These are phyloP conservation scores for Cricetomys ansorgei DNA, from an alignment of 2,113 vertebrate genomes.

Conservation along the genomic window DNA sequence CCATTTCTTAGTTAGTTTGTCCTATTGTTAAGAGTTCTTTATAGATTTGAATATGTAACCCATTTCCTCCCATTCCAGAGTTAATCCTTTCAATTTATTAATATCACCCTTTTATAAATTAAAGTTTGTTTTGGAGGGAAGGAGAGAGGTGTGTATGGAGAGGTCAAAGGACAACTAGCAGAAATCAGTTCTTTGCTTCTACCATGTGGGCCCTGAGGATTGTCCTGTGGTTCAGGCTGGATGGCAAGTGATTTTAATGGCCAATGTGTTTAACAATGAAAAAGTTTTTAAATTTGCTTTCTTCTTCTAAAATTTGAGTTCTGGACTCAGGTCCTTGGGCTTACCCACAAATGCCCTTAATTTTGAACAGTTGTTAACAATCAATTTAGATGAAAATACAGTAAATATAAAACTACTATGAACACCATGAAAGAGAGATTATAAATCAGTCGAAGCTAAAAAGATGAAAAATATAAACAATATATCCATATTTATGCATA, in stretches of 20 bases:
- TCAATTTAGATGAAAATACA: background rate
- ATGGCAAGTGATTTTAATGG: background rate
- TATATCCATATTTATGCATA: background rate
- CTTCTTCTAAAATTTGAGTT: background rate
- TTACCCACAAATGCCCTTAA: background rate
- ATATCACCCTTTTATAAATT: background rate
- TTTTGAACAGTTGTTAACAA: background rate
- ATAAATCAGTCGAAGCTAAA: background rate
- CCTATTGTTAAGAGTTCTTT: background rate
- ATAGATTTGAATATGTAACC: background rate
- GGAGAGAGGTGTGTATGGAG: background rate
- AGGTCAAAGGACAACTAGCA: background rate
- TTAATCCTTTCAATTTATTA: background rate
- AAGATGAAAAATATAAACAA: background rate
- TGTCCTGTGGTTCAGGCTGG: background rate
- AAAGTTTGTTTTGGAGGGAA: background rate
- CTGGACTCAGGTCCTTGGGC: background rate
- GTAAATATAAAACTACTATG: background rate
- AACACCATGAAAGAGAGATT: background rate
- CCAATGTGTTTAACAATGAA: background rate
- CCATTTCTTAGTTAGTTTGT: background rate
- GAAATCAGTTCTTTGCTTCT: background rate
- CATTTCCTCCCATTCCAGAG: background rate
- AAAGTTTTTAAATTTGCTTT: background rate
- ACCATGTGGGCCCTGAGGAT: background rate